A percentile compares a stretch with the other conserved stretches of the same genome.
These are phyloP conservation scores for Phengaris arion DNA, from an alignment of 2,888 invertebrate genomes.

Conservation along the genomic window DNA sequence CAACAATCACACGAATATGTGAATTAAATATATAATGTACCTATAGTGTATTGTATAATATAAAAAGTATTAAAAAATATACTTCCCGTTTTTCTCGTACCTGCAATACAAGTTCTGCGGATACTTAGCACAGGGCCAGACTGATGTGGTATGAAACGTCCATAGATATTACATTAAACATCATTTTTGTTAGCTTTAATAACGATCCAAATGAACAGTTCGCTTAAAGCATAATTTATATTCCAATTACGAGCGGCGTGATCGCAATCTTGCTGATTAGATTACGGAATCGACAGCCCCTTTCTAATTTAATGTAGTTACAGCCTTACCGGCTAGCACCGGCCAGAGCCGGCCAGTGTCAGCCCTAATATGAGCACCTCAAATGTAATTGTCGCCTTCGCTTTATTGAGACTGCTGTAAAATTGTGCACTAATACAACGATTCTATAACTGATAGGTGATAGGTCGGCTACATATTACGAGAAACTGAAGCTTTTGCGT, in stretches of 20 bases:
- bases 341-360: conserved; percentile 11
- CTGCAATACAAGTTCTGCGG: too few species aligned
- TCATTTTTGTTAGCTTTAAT: neutral
- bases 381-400: conserved; percentile 28
- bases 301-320: conserved; percentile 50
- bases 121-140: too few species aligned
- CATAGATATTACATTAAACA: too few species aligned
- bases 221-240: conserved; percentile 45
- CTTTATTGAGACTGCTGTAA: neutral
- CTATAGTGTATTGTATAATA: too few species aligned
- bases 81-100: too few species aligned
- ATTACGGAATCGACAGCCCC: conserved; percentile 54
- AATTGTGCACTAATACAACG: neutral
- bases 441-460: too few species aligned
- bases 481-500: too few species aligned
- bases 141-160: too few species aligned
- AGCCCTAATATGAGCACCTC: conserved; percentile 7
- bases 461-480: neutral
- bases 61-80: too few species aligned
- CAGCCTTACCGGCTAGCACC: conserved; percentile 32
- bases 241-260: conserved; percentile 52
- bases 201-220: conserved; percentile 27
- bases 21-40: too few species aligned
- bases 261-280: conserved; percentile 66
- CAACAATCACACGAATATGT: too few species aligned